Conservation (phyloP, 2,888 invertebrate species). For the Phyllotreta striolata region DNA sequence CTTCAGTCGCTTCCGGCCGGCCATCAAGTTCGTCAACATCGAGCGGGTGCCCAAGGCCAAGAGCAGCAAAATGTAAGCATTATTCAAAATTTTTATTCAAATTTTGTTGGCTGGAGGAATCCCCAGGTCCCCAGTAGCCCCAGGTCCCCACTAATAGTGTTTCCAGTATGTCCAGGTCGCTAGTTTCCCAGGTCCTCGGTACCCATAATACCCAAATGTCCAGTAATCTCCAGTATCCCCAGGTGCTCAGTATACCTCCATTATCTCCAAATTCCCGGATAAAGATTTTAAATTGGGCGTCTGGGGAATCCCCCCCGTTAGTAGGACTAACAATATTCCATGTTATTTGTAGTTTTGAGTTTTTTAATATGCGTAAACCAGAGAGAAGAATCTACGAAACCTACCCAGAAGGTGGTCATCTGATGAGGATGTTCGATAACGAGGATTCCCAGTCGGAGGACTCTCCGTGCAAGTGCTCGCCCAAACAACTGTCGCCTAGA, state of each 20-base stretch:
- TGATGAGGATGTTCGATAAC: conserved; percentile 59
- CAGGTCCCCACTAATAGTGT: too few species aligned
- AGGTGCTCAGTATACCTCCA: too few species aligned
- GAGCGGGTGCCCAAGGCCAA: conserved; percentile 57
- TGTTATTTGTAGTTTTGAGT: conserved; percentile 60
- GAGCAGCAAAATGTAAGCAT: conserved; percentile 58
- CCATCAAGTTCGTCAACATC: conserved; percentile 59
- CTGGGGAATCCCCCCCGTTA: background rate
- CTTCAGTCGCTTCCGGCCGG: conserved; percentile 59
- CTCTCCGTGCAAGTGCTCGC: conserved; percentile 57
- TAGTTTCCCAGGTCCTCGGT: too few species aligned
- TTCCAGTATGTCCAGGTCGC: too few species aligned
- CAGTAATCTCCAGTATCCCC: too few species aligned
- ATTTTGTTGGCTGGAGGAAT: too few species aligned
- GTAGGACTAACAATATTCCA: conserved; percentile 2
- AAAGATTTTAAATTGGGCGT: too few species aligned
- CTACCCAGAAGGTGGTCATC: conserved; percentile 60
- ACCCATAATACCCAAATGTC: too few species aligned
- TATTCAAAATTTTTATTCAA: background rate
- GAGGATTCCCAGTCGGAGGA: conserved; percentile 57
- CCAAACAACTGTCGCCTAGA: conserved; percentile 66
- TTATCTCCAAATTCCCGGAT: too few species aligned
- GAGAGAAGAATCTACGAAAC: conserved; percentile 61
- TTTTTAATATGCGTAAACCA: conserved; percentile 62
- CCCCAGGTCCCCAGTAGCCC: too few species aligned